phyloP scores from a whole-genome alignment of 2,888 invertebrate species.

The Meandrusa payeni region DNA sequence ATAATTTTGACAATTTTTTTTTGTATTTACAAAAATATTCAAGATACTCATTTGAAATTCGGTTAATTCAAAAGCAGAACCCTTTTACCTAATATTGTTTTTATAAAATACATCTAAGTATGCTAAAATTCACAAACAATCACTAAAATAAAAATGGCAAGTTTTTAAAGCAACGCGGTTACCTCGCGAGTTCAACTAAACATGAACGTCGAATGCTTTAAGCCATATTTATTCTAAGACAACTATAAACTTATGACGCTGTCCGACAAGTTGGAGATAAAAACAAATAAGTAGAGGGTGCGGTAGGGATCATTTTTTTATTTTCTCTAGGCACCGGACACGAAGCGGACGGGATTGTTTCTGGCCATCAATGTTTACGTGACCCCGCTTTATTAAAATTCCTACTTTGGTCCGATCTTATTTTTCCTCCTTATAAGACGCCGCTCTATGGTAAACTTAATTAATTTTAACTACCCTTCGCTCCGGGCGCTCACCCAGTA shows the following conservation, averaged over 20 bases:
- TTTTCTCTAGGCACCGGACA: conserved; percentile 16
- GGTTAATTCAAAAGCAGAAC: too few relatives aligned
- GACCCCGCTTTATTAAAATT: conserved; percentile 73
- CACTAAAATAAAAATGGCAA: too few relatives aligned
- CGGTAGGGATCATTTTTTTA: conserved; percentile 26
- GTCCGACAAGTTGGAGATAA: conserved; percentile 33
- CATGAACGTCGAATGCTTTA: too few relatives aligned
- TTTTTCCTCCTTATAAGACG: conserved; percentile 49
- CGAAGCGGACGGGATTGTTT: conserved; percentile 32
- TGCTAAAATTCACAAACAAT: too few relatives aligned
- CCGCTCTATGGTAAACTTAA: conserved; percentile 52
- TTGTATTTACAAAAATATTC: too few relatives aligned
- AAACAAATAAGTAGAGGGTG: conserved; percentile 43
- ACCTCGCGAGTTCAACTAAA: too few relatives aligned
- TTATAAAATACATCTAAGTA: too few relatives aligned
- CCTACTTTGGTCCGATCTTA: conserved; percentile 55
- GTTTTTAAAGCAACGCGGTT: too few relatives aligned
- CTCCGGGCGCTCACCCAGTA: conserved; percentile 34
- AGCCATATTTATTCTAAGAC: conserved; percentile 19
- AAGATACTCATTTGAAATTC: too few relatives aligned
- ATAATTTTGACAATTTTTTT: too few relatives aligned
- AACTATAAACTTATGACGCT: conserved; percentile 30
- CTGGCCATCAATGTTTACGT: conserved; percentile 65
- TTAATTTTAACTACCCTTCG: conserved; percentile 56
- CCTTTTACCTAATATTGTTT: too few relatives aligned